These are phyloP conservation scores for Blennius ocellaris DNA, from an alignment of 2,113 vertebrate species.

Conservation along the genomic window DNA sequence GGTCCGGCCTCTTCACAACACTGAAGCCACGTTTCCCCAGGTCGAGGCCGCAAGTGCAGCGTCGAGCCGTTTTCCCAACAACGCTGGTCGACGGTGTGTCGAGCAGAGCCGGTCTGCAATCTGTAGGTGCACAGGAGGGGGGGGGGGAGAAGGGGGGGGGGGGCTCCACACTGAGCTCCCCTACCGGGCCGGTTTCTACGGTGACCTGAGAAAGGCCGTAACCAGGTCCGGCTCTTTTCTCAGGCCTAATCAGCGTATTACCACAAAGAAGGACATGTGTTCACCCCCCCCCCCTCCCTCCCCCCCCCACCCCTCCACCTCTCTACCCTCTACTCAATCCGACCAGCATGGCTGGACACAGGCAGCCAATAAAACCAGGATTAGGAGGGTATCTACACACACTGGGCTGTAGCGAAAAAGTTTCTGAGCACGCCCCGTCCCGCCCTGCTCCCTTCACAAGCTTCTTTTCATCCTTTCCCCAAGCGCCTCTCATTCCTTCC, in stretches of 20 bases:
- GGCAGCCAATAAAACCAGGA: constrained; percentile 89
- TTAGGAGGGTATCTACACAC: constrained; percentile 86
- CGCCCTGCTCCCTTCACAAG: constrained; percentile 77
- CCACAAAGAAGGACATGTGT: constrained; percentile 95
- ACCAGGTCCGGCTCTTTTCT: constrained; percentile 96
- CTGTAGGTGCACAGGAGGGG: constrained; percentile 57
- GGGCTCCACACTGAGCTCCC: constrained; percentile 90
- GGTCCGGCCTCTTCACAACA: constrained; percentile 76
- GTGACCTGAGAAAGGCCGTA: constrained; percentile 94
- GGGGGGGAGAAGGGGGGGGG: constrained; percentile 60
- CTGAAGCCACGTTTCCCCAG: constrained; percentile 74
- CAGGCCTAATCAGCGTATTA: constrained; percentile 87
- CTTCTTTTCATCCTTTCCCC: constrained; percentile 70
- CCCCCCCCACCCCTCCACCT: constrained; percentile 78
- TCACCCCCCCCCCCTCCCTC: constrained; percentile 86
- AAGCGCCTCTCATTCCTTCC: constrained; percentile 72
- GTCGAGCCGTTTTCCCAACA: constrained; percentile 15
- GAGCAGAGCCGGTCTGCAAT: constrained; percentile 38
- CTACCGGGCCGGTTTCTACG: constrained; percentile 95
- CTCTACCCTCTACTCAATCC: constrained; percentile 78
- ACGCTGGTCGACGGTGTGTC: constrained; percentile 15
- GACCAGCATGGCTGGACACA: constrained; percentile 83
- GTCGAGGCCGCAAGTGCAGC: constrained; percentile 66
- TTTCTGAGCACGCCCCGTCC: constrained; percentile 83
- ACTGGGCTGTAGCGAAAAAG: constrained; percentile 82